A percentile compares a stretch with the other conserved stretches of the same genome.
Evolutionary conservation across 2,888 invertebrate species (phyloP).

Genomic region (Lasioglossum oenotherae): DNA sequence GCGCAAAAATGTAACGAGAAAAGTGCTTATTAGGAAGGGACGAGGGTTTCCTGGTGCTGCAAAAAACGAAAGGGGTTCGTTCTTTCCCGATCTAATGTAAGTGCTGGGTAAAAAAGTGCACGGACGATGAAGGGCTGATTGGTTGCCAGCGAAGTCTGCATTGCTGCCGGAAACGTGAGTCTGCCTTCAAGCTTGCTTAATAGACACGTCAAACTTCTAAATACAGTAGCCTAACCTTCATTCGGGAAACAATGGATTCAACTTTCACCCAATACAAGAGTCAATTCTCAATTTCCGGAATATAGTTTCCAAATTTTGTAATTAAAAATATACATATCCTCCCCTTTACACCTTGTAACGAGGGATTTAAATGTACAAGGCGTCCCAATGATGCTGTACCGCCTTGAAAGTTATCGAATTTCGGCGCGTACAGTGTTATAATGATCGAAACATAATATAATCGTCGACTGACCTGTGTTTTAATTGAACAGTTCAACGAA

Average conservation of each 20-base stretch:
- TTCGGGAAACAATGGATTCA: conserved; percentile 9
- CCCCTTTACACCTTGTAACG: no score
- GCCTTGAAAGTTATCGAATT: not conserved
- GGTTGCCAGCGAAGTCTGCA: conserved; percentile 37
- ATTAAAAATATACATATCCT: no score
- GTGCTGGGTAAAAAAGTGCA: conserved; percentile 22
- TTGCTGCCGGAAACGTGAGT: conserved; percentile 69
- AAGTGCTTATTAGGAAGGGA: conserved; percentile 70
- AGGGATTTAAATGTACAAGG: no score
- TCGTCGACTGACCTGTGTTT: not conserved
- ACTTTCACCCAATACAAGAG: not conserved
- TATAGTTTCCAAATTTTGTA: no score
- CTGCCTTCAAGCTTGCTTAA: conserved; percentile 59
- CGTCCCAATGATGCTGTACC: no score
- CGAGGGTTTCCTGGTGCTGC: conserved; percentile 49
- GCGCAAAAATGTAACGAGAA: conserved; percentile 44
- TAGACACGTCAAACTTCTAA: conserved; percentile 73
- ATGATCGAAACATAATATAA: not conserved
- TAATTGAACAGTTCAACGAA: not conserved
- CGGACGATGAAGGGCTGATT: conserved; percentile 41
- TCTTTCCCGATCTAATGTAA: conserved; percentile 18
- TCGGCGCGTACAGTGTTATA: not conserved
- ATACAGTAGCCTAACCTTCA: conserved; percentile 62
- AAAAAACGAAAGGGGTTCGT: conserved; percentile 40
- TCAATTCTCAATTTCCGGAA: not conserved